Base-by-base conservation (phyloP, 1,140 invertebrate species). In the Scaptomyza graminum region DNA sequence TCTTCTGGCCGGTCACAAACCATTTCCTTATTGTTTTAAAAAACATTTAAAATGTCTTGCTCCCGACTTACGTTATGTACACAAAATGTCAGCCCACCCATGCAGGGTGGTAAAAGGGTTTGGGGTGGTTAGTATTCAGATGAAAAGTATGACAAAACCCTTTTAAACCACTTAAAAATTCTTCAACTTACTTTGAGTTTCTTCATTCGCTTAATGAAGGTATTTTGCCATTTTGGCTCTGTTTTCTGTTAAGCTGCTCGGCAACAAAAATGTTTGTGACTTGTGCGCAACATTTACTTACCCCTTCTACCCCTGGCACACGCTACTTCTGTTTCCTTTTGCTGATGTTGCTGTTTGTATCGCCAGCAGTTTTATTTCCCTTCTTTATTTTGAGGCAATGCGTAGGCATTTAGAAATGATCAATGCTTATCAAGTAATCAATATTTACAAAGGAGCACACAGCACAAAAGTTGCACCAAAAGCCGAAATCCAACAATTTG, bases 111-210 rank as follows among this genome's bases (percentile, higher is more conserved):
- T n/a, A 1, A 41, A 41, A n/a, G 2, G 41, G 46, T 43, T 22
- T 18, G 43, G 4, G 34, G 6, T 46, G 43, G 9, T 9, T 31
- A 52, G 72, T 50, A 77, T 77, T 66, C 79, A 88, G 74, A 85
- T 80, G 80, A 78, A 89, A 89, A 80, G 85, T 80, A 89, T 89
- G 79, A 89, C 80, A 90, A 84, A 89, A 89, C 85, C 84, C 84
- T 89, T 89, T 89, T 89, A 89, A 89, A 89, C 84, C 79, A 89
- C 84, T 89, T 89, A 89, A 89, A 89, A 89, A 89, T 90, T 89
- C 85, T 89, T 89, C 80, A 89, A 89, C 74, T 89, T 89, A 89
- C 80, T 89, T 84, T 77, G 76, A 77, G 78, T 74, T 85, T 85
- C 82, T 85, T 85, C 84, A 90, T 84, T 89, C 84, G 85, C 85